Percentiles rank a stretch among this genome's conserved stretches.
These are phyloP conservation scores for Zygothrica quintamaculata DNA, from an alignment of 2,888 invertebrate genomes.

Conservation along the genomic window DNA sequence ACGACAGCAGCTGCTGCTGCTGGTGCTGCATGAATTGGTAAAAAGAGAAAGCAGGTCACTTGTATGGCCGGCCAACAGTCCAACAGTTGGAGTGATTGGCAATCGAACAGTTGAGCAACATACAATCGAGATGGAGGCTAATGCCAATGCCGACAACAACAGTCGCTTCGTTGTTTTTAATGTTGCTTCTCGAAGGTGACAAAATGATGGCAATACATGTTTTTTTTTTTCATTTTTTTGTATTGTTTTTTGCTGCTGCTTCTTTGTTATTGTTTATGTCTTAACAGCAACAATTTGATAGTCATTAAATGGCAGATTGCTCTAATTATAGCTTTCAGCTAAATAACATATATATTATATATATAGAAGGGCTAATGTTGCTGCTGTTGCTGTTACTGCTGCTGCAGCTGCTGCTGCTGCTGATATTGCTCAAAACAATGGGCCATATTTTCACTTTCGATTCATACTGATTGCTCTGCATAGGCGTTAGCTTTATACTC, in stretches of 20 bases:
- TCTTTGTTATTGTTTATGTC: conserved; percentile 30
- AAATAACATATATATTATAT: conserved; percentile 12
- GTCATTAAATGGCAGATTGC: conserved; percentile 41
- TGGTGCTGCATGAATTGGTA: conserved; percentile 64
- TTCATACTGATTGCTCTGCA: conserved; percentile 34
- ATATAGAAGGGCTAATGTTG: conserved; percentile 41
- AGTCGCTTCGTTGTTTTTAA: conserved; percentile 15
- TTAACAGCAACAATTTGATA: conserved; percentile 36
- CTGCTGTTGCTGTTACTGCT: conserved; percentile 5
- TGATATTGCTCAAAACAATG: conserved; percentile 27
- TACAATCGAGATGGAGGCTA: conserved; percentile 64
- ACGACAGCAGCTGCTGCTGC: conserved; percentile 16
- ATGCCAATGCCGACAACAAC: conserved; percentile 57
- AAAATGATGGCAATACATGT: conserved; percentile 53
- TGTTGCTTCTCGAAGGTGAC: conserved; percentile 72
- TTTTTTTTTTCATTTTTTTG: conserved; percentile 35
- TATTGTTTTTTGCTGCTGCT: conserved; percentile 20
- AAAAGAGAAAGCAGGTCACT: conserved; percentile 84
- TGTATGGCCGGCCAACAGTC: conserved; percentile 73
- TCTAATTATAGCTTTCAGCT: conserved; percentile 59
- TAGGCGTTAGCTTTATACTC: conserved; percentile 8
- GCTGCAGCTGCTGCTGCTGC: conserved; percentile 20
- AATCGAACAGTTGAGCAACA: conserved; percentile 77
- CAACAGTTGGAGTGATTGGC: conserved; percentile 68
- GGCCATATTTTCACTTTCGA: conserved; percentile 65